Base-by-base conservation (phyloP, 1,140 invertebrate species). In the Drosophila mayri region DNA sequence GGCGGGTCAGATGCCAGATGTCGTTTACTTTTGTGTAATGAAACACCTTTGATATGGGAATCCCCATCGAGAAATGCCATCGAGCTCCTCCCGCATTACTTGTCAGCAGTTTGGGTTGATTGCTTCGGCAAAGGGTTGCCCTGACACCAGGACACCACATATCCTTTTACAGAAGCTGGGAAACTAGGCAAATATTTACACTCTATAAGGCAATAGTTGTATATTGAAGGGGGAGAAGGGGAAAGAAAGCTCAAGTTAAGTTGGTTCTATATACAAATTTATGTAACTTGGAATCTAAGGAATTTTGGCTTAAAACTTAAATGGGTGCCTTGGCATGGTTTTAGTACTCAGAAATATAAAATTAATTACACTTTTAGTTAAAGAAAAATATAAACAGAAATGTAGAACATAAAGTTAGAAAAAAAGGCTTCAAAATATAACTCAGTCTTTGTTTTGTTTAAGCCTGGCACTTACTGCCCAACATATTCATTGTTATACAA, bases 21-120 rank as follows among this genome's bases (percentile, higher is more conserved):
- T 47, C 68, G 66, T 37, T 59, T 71, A 50, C 68, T 60, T 40
- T 41, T 49, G 37, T 59, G 66, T 72, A 72, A 72, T 72, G 66
- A 72, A 72, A 72, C 68, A 72, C 68, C 68, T 72, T 60, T 60
- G 52, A 71, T 50, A 59, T 70, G 67, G 67, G 43, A 46, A 49
- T 41, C 60, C 37, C 60, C 20, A 11, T 38, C 18, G 44, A 41
- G 60, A 25, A 65, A 71, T 71, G 63, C 49, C 63, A 68, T 18
- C 25, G 32, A 66, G 37, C 28, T 35, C 20, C 41, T 37, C 57
- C 58, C 32, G 41, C 65, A 37, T 57, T 54, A 41, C 61, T 54
- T 76, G 73, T 76, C 73, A 76, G 62, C 73, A 76, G 65, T 75
- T 76, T 66, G 62, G 57, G 72, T 76, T 76, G 60, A 76, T 59